A percentile compares a stretch with the other conserved stretches of the same genome.
Conservation (phyloP, 1,140 invertebrate species). For the Adelges cooleyi region DNA sequence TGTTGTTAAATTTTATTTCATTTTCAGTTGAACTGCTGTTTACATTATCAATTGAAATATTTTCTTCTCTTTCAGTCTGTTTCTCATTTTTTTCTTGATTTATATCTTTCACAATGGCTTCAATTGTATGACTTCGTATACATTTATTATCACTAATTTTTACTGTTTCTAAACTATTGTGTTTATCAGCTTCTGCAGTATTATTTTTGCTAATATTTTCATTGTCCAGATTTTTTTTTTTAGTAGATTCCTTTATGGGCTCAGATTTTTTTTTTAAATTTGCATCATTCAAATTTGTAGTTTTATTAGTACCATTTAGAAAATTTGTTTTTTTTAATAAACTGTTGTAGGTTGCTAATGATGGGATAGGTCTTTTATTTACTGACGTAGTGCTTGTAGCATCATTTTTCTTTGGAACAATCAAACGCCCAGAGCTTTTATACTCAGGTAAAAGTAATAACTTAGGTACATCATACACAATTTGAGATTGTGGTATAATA, state of each 20-base stretch:
- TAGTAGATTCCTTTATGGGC: constrained; percentile 29
- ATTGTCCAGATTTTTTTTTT: constrained; percentile 30
- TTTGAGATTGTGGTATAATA: constrained; percentile 16
- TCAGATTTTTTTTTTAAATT: constrained; percentile 27
- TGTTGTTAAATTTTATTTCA: not conserved
- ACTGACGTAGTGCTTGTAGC: constrained; percentile 24
- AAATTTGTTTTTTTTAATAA: constrained; percentile 32
- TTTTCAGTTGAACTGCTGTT: not conserved
- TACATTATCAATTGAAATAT: not conserved
- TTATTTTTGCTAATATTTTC: constrained; percentile 25
- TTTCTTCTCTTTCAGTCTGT: not conserved
- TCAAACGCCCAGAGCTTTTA: constrained; percentile 17
- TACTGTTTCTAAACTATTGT: not conserved
- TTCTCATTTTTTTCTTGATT: constrained; percentile 22
- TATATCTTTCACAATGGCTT: constrained; percentile 16
- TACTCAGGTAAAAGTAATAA: constrained; percentile 1
- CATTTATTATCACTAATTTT: constrained; percentile 9
- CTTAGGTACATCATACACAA: constrained; percentile 15
- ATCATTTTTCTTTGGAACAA: constrained; percentile 25
- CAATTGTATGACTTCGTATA: constrained; percentile 14
- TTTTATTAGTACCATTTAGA: constrained; percentile 30
- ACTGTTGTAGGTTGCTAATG: constrained; percentile 17
- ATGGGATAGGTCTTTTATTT: constrained; percentile 28
- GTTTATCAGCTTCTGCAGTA: constrained; percentile 25
- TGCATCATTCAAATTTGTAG: constrained; percentile 21